Evolutionary conservation across 2,797 vertebrate genomes (phyloP).

Genomic region (Microcaecilia unicolor): DNA sequence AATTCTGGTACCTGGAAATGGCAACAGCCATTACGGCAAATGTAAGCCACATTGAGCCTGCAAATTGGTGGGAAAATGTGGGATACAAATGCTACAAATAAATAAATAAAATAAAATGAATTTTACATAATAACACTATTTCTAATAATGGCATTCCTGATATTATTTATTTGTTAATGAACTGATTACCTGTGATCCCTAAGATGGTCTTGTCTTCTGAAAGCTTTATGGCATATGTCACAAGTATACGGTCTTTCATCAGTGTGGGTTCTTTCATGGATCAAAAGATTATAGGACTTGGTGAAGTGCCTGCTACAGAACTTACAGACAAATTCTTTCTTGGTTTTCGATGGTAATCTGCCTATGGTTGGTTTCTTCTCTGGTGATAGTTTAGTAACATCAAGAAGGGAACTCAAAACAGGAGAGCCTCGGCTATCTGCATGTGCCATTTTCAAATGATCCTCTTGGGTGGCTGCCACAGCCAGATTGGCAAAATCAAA

Average conservation of each 20-base stretch:
- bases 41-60: no score
- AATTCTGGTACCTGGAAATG: no score
- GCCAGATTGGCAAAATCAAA: conserved; percentile 97
- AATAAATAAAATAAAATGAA: no score
- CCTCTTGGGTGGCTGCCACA: conserved; percentile 87
- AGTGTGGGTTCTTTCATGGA: conserved; percentile 81
- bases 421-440: conserved; percentile 74
- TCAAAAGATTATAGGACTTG: conserved; percentile 83
- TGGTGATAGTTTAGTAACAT: conserved; percentile 79
- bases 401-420: conserved; percentile 72
- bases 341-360: conserved; percentile 79
- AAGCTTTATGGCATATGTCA: conserved; percentile 86
- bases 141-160: no score
- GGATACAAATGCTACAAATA: no score
- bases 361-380: conserved; percentile 84
- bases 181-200: conserved; percentile 73
- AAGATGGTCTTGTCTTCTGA: conserved; percentile 82
- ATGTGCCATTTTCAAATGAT: conserved; percentile 69
- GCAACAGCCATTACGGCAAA: no score
- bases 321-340: conserved; percentile 87
- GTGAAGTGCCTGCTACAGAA: conserved; percentile 87
- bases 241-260: conserved; percentile 83
- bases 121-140: no score
- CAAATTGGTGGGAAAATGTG: no score
- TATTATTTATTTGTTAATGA: background rate